phyloP scores from a whole-genome alignment of 2,888 invertebrate species.

The Scaptomyza polygonia region DNA sequence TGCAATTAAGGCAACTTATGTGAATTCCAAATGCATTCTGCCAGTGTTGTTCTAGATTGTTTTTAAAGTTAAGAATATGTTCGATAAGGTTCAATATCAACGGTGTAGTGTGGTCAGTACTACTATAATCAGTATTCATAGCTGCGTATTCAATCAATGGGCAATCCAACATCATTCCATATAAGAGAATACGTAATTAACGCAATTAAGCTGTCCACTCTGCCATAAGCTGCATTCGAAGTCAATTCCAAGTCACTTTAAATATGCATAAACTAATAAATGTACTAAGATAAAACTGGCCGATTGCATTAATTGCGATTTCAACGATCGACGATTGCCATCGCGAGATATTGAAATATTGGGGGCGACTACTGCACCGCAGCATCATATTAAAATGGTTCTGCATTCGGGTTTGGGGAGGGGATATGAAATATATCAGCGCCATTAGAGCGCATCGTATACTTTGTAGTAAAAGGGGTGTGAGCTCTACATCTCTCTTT shows the following conservation, averaged over 20 bases:
- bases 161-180: constrained; percentile 24
- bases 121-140: background rate
- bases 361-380: constrained; percentile 22
- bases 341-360: constrained; percentile 42
- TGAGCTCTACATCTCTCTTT: constrained; percentile 30
- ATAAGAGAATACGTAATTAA: constrained; percentile 66
- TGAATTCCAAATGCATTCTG: constrained; percentile 22
- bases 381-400: constrained; percentile 19
- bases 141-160: constrained; percentile 11
- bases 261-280: constrained; percentile 66
- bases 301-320: constrained; percentile 74
- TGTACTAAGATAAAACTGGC: constrained; percentile 64
- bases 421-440: constrained; percentile 35
- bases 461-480: constrained; percentile 6
- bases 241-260: constrained; percentile 48
- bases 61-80: constrained; percentile 3
- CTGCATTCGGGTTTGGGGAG: background rate
- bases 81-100: constrained; percentile 2
- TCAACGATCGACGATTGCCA: constrained; percentile 68
- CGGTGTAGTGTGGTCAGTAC: background rate
- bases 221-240: constrained; percentile 21
- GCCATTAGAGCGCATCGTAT: constrained; percentile 69
- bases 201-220: constrained; percentile 70
- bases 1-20: constrained; percentile 61
- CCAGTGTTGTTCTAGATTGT: constrained; percentile 15